Evolutionary conservation across 53 echinoderm and acorn worm genomes (phyloP).

Genomic region (Patiria pectinifera): DNA sequence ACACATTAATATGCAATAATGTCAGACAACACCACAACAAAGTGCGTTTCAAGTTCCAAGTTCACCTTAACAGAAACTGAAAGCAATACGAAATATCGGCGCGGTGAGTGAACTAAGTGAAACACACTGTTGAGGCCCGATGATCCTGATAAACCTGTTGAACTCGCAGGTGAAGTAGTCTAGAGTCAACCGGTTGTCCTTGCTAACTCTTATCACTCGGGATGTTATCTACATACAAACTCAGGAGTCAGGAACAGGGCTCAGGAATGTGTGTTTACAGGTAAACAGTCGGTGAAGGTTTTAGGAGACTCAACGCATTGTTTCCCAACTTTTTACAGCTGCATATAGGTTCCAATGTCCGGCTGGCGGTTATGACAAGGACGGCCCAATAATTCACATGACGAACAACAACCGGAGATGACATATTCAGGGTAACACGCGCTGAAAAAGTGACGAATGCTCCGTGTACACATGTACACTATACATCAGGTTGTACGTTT

Average conservation of each 20-base stretch:
- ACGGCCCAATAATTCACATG: not conserved
- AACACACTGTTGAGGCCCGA: not conserved
- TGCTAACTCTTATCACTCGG: not conserved
- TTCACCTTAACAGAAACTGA: constrained; percentile 11
- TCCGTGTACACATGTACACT: too few relatives aligned
- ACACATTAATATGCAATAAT: not conserved
- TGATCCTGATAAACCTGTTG: not conserved
- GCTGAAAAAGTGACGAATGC: not conserved
- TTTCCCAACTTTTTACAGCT: too few relatives aligned
- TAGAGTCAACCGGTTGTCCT: not conserved
- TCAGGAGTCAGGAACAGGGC: not conserved
- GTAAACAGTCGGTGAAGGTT: not conserved
- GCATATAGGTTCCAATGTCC: not conserved
- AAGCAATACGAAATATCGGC: not conserved
- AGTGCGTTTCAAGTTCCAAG: not conserved
- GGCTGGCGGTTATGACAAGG: not conserved
- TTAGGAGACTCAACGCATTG: not conserved
- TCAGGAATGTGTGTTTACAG: not conserved
- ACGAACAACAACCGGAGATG: not conserved
- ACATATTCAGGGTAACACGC: not conserved
- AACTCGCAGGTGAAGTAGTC: not conserved
- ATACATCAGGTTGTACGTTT: too few relatives aligned
- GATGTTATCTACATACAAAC: not conserved
- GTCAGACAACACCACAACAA: too few relatives aligned
- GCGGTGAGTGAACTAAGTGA: not conserved